Percentiles rank a stretch among this genome's conserved stretches.
phyloP scores from a whole-genome alignment of 2,113 vertebrate species.

The Centrocercus urophasianus region DNA sequence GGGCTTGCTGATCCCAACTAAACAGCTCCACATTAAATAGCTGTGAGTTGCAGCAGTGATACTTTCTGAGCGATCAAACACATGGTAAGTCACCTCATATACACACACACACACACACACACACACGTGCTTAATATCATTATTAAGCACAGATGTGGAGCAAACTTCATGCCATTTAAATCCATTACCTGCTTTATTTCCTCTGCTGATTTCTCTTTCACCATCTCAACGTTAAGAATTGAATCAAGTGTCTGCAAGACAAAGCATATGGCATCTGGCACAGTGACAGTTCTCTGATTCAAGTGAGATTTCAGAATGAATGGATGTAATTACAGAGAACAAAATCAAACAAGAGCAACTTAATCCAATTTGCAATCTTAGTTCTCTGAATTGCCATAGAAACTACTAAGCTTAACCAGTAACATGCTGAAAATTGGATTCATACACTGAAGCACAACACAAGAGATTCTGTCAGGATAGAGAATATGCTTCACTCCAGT shows the following conservation, averaged over 20 bases:
- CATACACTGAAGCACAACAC: not conserved
- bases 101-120: too few relatives aligned
- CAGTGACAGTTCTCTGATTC: not conserved
- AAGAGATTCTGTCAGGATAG: not conserved
- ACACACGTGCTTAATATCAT: not conserved
- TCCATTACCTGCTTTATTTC: conserved; percentile 89
- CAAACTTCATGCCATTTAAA: not conserved
- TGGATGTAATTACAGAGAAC: not conserved
- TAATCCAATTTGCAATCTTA: not conserved
- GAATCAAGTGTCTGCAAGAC: conserved; percentile 87
- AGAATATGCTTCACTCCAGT: not conserved
- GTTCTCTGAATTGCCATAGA: not conserved
- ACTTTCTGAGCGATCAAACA: not conserved
- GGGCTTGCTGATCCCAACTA: not conserved
- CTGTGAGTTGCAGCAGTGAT: not conserved
- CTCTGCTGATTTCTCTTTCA: conserved; percentile 86
- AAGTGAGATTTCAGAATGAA: not conserved
- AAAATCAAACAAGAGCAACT: not conserved
- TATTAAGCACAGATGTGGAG: not conserved
- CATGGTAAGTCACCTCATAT: too few relatives aligned
- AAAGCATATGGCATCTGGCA: not conserved
- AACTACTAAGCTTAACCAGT: not conserved
- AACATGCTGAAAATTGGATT: not conserved
- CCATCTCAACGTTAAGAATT: conserved; percentile 90
- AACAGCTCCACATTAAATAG: not conserved